These are phyloP conservation scores for Bovichtus diacanthus DNA, from an alignment of 2,797 vertebrate genomes.

Conservation along the genomic window DNA sequence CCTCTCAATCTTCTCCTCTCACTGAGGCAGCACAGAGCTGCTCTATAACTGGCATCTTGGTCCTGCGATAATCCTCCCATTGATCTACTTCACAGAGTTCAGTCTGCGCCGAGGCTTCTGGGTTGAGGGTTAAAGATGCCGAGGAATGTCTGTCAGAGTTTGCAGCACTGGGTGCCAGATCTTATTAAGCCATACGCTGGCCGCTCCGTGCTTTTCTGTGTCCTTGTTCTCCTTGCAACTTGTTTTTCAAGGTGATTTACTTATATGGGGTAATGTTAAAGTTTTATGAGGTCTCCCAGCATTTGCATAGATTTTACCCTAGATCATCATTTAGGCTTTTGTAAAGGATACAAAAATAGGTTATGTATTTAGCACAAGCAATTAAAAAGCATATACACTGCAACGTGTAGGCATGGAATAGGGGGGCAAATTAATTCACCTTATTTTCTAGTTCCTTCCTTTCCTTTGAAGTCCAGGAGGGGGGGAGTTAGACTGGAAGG, in stretches of 20 bases:
- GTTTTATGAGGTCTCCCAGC: slow-evolving; percentile 60
- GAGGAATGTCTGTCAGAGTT: slow-evolving; percentile 78
- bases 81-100: slow-evolving; percentile 82
- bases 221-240: slow-evolving; percentile 41
- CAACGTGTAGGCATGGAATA: slow-evolving; percentile 49
- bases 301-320: slow-evolving; percentile 66
- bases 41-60: slow-evolving; percentile 81
- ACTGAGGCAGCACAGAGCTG: slow-evolving; percentile 77
- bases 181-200: slow-evolving; percentile 62
- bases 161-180: slow-evolving; percentile 63
- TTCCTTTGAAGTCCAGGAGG: slow-evolving; percentile 78
- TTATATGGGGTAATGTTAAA: slow-evolving; percentile 61
- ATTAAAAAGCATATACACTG: slow-evolving; percentile 75
- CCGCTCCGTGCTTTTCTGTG: slow-evolving; percentile 33
- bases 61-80: slow-evolving; percentile 81
- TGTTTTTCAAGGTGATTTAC: slow-evolving; percentile 68
- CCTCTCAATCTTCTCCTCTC: slow-evolving; percentile 82
- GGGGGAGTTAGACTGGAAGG: slow-evolving; percentile 68
- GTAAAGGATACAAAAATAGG: slow-evolving; percentile 69
- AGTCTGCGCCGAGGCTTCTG: slow-evolving; percentile 70
- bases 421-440: slow-evolving; percentile 74
- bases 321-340: slow-evolving; percentile 73
- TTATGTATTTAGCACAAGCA: slow-evolving; percentile 73
- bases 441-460: slow-evolving; percentile 74
- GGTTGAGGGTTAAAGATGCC: slow-evolving; percentile 79